Evolutionary conservation across 2,888 invertebrate species (phyloP).

Genomic region (Idaea aversata): DNA sequence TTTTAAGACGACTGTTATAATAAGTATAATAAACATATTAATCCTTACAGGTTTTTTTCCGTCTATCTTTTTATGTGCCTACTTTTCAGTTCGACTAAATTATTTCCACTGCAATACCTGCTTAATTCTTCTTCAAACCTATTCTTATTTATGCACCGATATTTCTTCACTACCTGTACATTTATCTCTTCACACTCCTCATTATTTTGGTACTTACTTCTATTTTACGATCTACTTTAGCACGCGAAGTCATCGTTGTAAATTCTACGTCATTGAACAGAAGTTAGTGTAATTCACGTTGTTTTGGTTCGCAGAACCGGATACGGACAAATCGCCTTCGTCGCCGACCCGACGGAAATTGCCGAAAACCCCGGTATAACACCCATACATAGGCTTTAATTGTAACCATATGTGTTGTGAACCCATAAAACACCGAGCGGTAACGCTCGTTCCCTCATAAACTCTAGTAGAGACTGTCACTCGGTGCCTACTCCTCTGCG

Average conservation of each 20-base stretch:
- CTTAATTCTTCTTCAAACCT: not conserved
- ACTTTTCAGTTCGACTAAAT: not conserved
- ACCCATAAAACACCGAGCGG: constrained; percentile 70
- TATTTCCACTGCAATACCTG: not conserved
- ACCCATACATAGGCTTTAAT: constrained; percentile 79
- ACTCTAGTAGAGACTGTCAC: constrained; percentile 76
- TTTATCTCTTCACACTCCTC: not conserved
- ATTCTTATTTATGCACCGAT: not conserved
- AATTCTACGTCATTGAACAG: constrained; percentile 10
- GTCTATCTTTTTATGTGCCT: not conserved
- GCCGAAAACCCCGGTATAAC: constrained; percentile 98
- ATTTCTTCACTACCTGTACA: not conserved
- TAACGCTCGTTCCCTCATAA: constrained; percentile 60
- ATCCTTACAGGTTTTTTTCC: not conserved
- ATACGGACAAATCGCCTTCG: constrained; percentile 92
- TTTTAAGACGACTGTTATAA: not conserved
- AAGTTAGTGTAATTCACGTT: constrained; percentile 53
- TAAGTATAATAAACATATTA: not conserved
- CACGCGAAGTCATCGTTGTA: not conserved
- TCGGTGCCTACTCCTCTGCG: constrained; percentile 76
- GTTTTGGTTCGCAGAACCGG: constrained; percentile 86
- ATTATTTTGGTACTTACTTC: constrained; percentile 13
- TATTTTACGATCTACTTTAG: constrained; percentile 1
- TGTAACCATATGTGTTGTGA: constrained; percentile 81
- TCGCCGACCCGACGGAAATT: constrained; percentile 96